A percentile compares a stretch with the other conserved stretches of the same genome.
phyloP scores from a whole-genome alignment of 2,113 vertebrate genomes.

The Lathamus discolor region DNA sequence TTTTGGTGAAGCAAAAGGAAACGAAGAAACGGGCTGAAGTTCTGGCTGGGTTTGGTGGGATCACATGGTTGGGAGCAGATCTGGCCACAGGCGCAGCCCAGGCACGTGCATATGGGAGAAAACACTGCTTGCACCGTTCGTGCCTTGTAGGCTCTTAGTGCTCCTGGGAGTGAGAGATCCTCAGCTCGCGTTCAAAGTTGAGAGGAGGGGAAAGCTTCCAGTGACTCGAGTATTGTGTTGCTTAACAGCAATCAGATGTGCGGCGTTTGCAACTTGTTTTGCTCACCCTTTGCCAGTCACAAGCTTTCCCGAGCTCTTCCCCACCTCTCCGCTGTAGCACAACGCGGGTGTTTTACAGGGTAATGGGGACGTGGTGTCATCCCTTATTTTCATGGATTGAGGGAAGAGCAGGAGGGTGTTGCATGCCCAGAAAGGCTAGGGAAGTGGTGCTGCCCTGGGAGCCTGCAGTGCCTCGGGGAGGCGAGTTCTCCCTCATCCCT shows the following conservation, averaged over 20 bases:
- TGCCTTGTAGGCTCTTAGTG: not conserved
- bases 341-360: not conserved
- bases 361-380: not conserved
- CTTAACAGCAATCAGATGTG: conserved; percentile 34
- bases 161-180: not conserved
- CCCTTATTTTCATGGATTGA: not conserved
- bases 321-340: not conserved
- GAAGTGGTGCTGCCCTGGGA: not conserved
- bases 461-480: not conserved
- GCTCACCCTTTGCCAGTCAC: not conserved
- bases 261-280: not conserved
- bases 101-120: not conserved
- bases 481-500: not conserved
- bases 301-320: not conserved
- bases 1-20: not conserved
- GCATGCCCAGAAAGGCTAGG: not conserved
- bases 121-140: not conserved
- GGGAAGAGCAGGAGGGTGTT: not conserved
- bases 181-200: not conserved
- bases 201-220: not conserved
- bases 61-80: not conserved
- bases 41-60: not conserved
- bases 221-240: not conserved
- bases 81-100: not conserved
- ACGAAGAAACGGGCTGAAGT: not conserved